phyloP scores from a whole-genome alignment of 2,888 invertebrate species.

The Belgica antarctica region DNA sequence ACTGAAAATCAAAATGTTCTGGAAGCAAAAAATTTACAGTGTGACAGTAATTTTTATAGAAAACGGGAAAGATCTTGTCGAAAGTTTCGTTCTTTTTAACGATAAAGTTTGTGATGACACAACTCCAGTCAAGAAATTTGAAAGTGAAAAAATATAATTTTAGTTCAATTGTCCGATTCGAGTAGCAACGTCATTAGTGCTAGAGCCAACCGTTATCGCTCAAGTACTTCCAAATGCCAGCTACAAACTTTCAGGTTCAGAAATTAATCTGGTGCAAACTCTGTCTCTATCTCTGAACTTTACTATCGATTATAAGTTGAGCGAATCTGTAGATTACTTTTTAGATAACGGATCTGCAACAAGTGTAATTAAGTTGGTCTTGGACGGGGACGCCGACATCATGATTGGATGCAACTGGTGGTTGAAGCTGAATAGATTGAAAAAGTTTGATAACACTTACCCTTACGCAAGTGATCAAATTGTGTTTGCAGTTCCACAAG shows the following conservation, averaged over 20 bases:
- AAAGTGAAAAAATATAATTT: slow-evolving; percentile 11
- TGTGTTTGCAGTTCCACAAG: slow-evolving; percentile 16
- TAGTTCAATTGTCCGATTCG: slow-evolving; percentile 9
- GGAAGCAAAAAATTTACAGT: too few relatives aligned
- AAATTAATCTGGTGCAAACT: slow-evolving; percentile 10
- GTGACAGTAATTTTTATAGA: too few relatives aligned
- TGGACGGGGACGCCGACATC: neutral
- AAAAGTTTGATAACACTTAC: neutral
- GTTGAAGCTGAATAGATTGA: slow-evolving; percentile 24
- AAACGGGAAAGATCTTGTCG: too few relatives aligned
- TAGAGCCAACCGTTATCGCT: slow-evolving; percentile 2
- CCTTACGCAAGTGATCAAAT: neutral
- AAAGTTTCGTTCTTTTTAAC: too few relatives aligned
- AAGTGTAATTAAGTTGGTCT: neutral
- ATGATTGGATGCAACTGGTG: slow-evolving; percentile 4
- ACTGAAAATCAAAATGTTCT: too few relatives aligned
- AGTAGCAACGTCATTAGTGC: neutral
- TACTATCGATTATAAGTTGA: neutral
- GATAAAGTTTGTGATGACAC: too few relatives aligned
- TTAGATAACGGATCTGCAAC: slow-evolving; percentile 29
- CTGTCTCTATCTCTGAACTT: slow-evolving; percentile 16
- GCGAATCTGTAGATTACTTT: neutral
- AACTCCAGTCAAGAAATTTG: too few relatives aligned
- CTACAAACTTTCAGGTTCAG: neutral
- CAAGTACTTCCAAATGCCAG: neutral